These are phyloP conservation scores for Lissonota sp. DNA, from an alignment of 2,888 invertebrate genomes.

Conservation along the genomic window DNA sequence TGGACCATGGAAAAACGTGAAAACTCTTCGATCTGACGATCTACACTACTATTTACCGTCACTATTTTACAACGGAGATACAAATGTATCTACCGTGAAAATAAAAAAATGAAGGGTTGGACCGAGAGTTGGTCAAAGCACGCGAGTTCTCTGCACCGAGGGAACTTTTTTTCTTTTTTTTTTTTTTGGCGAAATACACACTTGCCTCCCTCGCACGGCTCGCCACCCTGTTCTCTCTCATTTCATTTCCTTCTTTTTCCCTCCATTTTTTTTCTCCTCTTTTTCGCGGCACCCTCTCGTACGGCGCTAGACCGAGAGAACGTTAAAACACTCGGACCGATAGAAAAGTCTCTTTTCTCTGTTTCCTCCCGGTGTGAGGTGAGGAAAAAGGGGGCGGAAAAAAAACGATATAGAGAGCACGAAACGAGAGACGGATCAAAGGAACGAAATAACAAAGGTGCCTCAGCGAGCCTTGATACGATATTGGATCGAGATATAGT, in stretches of 20 bases:
- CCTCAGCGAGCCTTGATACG: conserved; percentile 39
- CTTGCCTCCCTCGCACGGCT: background rate
- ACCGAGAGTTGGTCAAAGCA: conserved; percentile 23
- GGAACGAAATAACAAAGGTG: conserved; percentile 74
- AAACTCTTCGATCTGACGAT: conserved; percentile 46
- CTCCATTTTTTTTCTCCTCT: conserved; percentile 15
- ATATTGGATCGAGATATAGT: conserved; percentile 61
- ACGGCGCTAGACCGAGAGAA: conserved; percentile 29
- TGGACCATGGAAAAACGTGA: conserved; percentile 10
- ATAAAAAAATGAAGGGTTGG: background rate
- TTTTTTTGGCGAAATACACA: conserved; percentile 24
- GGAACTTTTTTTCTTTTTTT: background rate
- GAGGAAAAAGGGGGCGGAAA: conserved; percentile 36
- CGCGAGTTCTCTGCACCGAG: conserved; percentile 20
- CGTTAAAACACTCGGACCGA: conserved; percentile 51
- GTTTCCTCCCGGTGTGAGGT: conserved; percentile 29
- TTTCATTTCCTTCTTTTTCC: conserved; percentile 62
- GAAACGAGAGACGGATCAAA: conserved; percentile 69
- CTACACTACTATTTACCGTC: conserved; percentile 23
- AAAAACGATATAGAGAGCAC: conserved; percentile 45
- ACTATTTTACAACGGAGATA: conserved; percentile 1
- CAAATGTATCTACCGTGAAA: background rate
- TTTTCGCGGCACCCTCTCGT: conserved; percentile 39
- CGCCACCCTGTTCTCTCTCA: conserved; percentile 49
- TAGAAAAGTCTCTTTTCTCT: conserved; percentile 20